A percentile compares a stretch with the other conserved stretches of the same genome.
These are phyloP conservation scores for Calliscelio sp. DNA, from an alignment of 2,888 invertebrate species.

Conservation along the genomic window DNA sequence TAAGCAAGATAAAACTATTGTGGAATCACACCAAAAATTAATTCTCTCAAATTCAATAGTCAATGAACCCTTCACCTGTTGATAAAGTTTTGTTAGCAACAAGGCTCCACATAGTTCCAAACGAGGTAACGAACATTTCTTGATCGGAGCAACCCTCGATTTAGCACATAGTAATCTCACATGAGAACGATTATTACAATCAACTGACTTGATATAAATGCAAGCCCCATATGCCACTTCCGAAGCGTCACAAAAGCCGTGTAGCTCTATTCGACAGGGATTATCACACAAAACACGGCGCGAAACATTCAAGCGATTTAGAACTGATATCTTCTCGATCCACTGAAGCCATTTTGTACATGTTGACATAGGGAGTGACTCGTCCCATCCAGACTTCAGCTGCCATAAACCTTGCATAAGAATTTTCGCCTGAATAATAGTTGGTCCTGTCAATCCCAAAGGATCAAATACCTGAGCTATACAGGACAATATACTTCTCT, in stretches of 20 bases:
- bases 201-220: slow-evolving; percentile 9
- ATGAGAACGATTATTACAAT: not conserved
- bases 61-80: not conserved
- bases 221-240: slow-evolving; percentile 10
- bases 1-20: slow-evolving; percentile 46
- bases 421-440: not conserved
- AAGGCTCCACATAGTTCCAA: slow-evolving; percentile 34
- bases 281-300: slow-evolving; percentile 52
- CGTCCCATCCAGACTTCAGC: slow-evolving; percentile 22
- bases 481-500: not conserved
- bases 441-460: slow-evolving; percentile 14
- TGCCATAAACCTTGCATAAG: slow-evolving; percentile 30
- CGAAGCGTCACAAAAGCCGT: slow-evolving; percentile 26
- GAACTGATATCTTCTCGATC: slow-evolving; percentile 56
- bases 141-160: slow-evolving; percentile 39
- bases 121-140: slow-evolving; percentile 22
- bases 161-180: slow-evolving; percentile 31
- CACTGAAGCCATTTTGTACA: not conserved
- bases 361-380: slow-evolving; percentile 6
- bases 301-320: slow-evolving; percentile 58
- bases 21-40: slow-evolving; percentile 57
- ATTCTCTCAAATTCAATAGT: slow-evolving; percentile 21
- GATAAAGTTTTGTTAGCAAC: not conserved
- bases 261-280: slow-evolving; percentile 52
- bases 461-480: slow-evolving; percentile 14